phyloP scores from a whole-genome alignment of 2,797 vertebrate species.

The Bovichtus diacanthus region DNA sequence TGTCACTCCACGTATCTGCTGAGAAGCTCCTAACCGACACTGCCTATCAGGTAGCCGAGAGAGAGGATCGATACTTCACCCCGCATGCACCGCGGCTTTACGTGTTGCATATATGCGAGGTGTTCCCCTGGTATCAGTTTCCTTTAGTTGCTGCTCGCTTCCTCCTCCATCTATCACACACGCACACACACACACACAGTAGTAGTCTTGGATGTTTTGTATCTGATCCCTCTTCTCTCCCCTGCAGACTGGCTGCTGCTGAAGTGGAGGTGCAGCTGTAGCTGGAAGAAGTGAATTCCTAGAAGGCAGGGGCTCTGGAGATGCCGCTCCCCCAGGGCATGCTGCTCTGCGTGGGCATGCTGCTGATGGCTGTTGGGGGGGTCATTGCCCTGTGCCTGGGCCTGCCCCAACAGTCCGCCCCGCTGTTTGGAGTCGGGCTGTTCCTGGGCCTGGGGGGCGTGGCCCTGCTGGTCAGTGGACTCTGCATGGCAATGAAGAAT shows the following conservation, averaged over 20 bases:
- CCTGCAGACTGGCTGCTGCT: conserved; percentile 48
- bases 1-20: conserved; percentile 17
- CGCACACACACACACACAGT: neutral
- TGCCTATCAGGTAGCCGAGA: conserved; percentile 56
- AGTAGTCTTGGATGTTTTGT: neutral
- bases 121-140: conserved; percentile 1
- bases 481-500: conserved; percentile 82
- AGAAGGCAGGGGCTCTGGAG: conserved; percentile 22
- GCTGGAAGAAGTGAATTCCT: conserved; percentile 13
- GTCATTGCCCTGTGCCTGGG: conserved; percentile 54
- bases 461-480: conserved; percentile 71
- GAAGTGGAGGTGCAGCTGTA: conserved; percentile 20
- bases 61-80: neutral
- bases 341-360: conserved; percentile 78
- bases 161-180: neutral
- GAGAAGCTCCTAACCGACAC: conserved; percentile 29
- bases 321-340: conserved; percentile 74
- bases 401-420: conserved; percentile 8
- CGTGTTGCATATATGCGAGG: conserved; percentile 50
- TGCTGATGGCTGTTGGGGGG: conserved; percentile 77
- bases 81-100: conserved; percentile 19
- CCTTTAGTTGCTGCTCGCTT: neutral
- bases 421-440: conserved; percentile 53
- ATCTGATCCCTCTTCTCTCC: conserved; percentile 1
- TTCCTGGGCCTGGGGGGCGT: conserved; percentile 73